Percentiles rank a stretch among this genome's conserved stretches.
These are phyloP conservation scores for Gnathonemus echidnorhynchus DNA, from an alignment of 2,113 vertebrate species.

Conservation along the genomic window DNA sequence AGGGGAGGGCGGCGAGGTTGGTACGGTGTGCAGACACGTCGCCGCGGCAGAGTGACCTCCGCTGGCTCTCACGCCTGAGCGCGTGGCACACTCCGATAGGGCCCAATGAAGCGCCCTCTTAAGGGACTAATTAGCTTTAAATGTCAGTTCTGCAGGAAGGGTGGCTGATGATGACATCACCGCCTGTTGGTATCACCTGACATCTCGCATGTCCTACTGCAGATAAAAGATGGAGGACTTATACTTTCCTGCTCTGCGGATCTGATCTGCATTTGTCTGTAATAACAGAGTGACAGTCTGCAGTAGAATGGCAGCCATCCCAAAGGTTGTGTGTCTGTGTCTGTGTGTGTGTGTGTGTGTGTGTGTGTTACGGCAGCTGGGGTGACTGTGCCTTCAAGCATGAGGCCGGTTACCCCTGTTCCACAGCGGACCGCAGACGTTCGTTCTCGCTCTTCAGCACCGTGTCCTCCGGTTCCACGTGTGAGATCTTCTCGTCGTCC, in stretches of 20 bases:
- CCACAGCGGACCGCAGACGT: conserved; percentile 76
- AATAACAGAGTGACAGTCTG: background rate
- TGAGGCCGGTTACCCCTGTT: conserved; percentile 69
- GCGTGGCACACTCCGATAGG: background rate
- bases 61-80: background rate
- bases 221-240: background rate
- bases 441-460: conserved; percentile 81
- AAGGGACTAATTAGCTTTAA: background rate
- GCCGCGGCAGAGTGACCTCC: background rate
- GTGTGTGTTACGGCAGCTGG: background rate
- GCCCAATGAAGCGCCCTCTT: background rate
- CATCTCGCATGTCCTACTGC: background rate
- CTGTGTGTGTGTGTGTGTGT: background rate
- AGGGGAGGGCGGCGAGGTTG: conserved; percentile 20
- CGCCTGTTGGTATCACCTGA: background rate
- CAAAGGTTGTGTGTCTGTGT: background rate
- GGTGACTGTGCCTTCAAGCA: background rate
- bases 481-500: conserved; percentile 85
- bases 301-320: background rate
- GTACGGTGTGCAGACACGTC: background rate
- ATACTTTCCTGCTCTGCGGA: background rate
- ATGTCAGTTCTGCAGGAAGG: conserved; percentile 1
- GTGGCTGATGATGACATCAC: background rate
- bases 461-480: conserved; percentile 59
- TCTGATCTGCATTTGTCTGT: background rate